Conservation (phyloP, 2,888 invertebrate genomes). For the Lumbricus terrestris region DNA sequence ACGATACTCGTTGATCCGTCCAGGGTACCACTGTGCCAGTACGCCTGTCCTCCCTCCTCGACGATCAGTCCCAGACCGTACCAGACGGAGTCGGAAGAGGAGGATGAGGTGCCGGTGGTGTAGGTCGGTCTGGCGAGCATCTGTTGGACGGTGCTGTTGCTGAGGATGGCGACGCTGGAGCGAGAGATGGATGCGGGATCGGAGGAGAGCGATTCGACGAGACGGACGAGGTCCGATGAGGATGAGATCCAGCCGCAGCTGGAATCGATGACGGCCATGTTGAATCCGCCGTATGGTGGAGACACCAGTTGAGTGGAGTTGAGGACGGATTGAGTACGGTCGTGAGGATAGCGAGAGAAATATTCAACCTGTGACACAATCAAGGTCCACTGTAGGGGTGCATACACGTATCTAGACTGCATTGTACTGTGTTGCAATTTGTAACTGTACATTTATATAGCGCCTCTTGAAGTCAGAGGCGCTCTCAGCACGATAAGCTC, state of each 20-base stretch:
- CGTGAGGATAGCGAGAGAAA: slow-evolving; percentile 31
- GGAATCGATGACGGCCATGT: slow-evolving; percentile 48
- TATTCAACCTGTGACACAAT: slow-evolving; percentile 38
- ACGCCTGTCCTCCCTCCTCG: slow-evolving; percentile 45
- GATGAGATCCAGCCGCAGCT: slow-evolving; percentile 51
- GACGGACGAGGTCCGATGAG: slow-evolving; percentile 42
- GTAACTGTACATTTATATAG: not conserved
- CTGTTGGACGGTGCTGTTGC: slow-evolving; percentile 17
- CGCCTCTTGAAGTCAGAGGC: not conserved
- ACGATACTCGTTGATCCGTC: slow-evolving; percentile 52
- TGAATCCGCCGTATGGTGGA: slow-evolving; percentile 50
- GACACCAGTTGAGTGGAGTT: slow-evolving; percentile 38
- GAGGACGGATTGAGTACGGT: slow-evolving; percentile 28
- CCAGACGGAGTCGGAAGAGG: slow-evolving; percentile 23
- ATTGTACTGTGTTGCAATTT: too few relatives aligned
- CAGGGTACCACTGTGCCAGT: slow-evolving; percentile 54
- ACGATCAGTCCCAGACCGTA: slow-evolving; percentile 52
- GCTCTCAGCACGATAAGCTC: too few relatives aligned
- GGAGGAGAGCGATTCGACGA: slow-evolving; percentile 36
- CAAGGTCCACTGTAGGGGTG: not conserved
- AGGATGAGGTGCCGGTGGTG: too few relatives aligned
- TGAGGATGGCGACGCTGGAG: not conserved
- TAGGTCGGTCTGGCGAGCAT: slow-evolving; percentile 31
- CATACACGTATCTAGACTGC: too few relatives aligned
- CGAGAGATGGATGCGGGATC: not conserved